Evolutionary conservation across 2,888 invertebrate genomes (phyloP).

Genomic region (Dicyrtoma fusca): DNA sequence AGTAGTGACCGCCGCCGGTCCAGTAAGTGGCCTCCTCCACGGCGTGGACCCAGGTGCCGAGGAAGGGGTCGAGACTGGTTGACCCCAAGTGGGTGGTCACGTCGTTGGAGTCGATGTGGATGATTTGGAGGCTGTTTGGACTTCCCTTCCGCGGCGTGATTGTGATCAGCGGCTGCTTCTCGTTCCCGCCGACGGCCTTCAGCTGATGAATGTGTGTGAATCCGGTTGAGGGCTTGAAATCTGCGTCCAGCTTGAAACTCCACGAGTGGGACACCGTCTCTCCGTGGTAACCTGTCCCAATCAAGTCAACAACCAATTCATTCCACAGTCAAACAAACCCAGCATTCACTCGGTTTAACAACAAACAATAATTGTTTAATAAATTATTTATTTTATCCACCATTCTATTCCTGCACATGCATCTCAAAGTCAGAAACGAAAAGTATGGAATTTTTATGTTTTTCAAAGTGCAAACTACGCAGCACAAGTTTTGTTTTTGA

Average conservation of each 20-base stretch:
- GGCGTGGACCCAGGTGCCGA: constrained; percentile 52
- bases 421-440: too few relatives aligned
- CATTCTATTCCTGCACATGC: too few relatives aligned
- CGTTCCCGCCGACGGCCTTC: constrained; percentile 49
- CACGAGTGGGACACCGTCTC: constrained; percentile 50
- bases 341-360: too few relatives aligned
- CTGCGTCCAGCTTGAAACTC: constrained; percentile 50
- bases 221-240: constrained; percentile 47
- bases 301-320: too few relatives aligned
- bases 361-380: too few relatives aligned
- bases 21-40: constrained; percentile 42
- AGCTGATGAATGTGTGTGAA: constrained; percentile 54
- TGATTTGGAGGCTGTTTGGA: constrained; percentile 39
- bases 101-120: constrained; percentile 39
- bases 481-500: too few relatives aligned
- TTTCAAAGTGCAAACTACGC: too few relatives aligned
- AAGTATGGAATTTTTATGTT: too few relatives aligned
- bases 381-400: too few relatives aligned
- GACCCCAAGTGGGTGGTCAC: constrained; percentile 12
- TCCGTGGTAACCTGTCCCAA: constrained; percentile 37
- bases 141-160: constrained; percentile 41
- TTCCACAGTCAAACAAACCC: too few relatives aligned
- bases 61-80: constrained; percentile 33
- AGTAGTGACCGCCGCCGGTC: constrained; percentile 26
- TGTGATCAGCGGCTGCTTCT: constrained; percentile 45